phyloP scores from a whole-genome alignment of 2,888 invertebrate species.

The Athetis lepigone region DNA sequence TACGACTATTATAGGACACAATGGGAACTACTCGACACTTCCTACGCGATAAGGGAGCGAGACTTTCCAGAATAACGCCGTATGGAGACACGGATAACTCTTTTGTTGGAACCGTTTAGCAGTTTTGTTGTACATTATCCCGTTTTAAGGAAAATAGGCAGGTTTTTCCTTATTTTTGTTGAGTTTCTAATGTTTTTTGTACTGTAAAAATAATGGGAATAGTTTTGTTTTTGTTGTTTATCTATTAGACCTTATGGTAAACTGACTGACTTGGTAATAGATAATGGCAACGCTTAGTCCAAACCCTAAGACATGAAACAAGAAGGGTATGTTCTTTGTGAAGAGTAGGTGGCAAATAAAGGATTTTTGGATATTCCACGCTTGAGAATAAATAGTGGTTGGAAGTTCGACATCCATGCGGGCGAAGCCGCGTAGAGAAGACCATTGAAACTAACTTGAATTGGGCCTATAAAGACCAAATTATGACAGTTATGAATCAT shows the following conservation, averaged over 20 bases:
- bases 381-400: too few relatives aligned
- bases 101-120: conserved; percentile 46
- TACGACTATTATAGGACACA: conserved; percentile 79
- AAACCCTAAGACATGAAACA: too few relatives aligned
- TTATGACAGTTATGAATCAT: too few relatives aligned
- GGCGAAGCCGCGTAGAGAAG: too few relatives aligned
- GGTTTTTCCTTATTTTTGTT: conserved; percentile 30
- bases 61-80: conserved; percentile 42
- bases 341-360: too few relatives aligned
- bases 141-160: conserved; percentile 29
- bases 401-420: too few relatives aligned
- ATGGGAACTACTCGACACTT: conserved; percentile 78
- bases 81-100: conserved; percentile 49
- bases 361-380: too few relatives aligned
- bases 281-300: too few relatives aligned
- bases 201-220: conserved; percentile 3
- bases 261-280: too few relatives aligned
- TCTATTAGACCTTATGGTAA: not conserved
- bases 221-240: not conserved
- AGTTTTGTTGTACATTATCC: conserved; percentile 41
- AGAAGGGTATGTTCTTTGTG: too few relatives aligned
- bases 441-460: too few relatives aligned
- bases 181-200: conserved; percentile 5
- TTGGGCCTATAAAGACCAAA: too few relatives aligned
- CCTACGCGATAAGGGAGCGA: conserved; percentile 71